phyloP scores from a whole-genome alignment of 1,140 invertebrate species.

The Ceratosolen fusciceps region DNA sequence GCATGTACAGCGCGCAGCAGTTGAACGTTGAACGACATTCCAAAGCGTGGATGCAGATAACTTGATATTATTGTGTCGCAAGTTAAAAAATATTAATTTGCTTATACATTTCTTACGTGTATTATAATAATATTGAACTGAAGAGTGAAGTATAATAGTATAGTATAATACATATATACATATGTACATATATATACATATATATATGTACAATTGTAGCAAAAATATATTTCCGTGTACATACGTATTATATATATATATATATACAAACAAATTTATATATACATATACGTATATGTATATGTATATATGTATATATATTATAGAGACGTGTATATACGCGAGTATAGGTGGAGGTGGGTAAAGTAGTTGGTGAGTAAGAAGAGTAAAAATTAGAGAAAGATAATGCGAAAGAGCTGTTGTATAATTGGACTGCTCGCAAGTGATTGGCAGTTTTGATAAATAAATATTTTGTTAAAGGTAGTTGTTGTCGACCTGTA shows the following conservation, averaged over 20 bases:
- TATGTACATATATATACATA: slow-evolving; percentile 4
- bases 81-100: slow-evolving; percentile 49
- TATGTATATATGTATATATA: no score
- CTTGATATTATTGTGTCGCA: slow-evolving; percentile 54
- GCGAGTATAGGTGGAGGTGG: no score
- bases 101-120: slow-evolving; percentile 40
- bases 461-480: slow-evolving; percentile 42
- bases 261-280: not conserved
- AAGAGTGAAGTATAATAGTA: not conserved
- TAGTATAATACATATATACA: no score
- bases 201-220: not conserved
- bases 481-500: slow-evolving; percentile 68
- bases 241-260: not conserved
- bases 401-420: no score
- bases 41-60: slow-evolving; percentile 62
- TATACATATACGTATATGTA: not conserved
- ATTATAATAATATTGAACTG: slow-evolving; percentile 14
- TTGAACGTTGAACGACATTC: slow-evolving; percentile 59
- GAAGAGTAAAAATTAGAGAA: not conserved
- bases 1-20: slow-evolving; percentile 50
- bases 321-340: no score
- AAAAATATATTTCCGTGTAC: no score
- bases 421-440: slow-evolving; percentile 18
- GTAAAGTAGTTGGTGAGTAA: not conserved
- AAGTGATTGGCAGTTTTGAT: slow-evolving; percentile 1